Evolutionary conservation across 2,797 vertebrate genomes (phyloP), one percentile per base, ranked within the genome.

Genomic region (Syngnathus rostellatus): DNA sequence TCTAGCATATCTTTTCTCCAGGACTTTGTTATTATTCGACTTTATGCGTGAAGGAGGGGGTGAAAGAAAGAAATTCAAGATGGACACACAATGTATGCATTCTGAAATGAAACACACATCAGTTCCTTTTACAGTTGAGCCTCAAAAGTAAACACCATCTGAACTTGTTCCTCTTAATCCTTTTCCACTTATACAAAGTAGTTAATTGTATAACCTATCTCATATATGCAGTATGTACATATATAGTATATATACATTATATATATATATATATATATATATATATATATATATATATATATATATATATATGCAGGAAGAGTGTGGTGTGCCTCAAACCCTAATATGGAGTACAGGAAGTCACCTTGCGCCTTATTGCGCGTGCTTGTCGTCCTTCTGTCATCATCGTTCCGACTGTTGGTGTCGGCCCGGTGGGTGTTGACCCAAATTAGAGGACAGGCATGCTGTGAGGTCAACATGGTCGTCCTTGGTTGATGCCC

Each of bases 331-430:
- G 48, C 48, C 14, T 14, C 12, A 53, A 60, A 23, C 57, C 59
- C 8, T 9, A 40, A 62, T n/a, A 8, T n/a, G 19, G 48, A n/a
- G 54, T 37, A 14, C 2, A 6, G 16, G 62, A 50, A 41, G 48
- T 40, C 10, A 10, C 16, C 50, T 17, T 19, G 37, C 17, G 19
- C 19, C 31, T 41, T 38, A 6, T 23, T 65, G n/a, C 43, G 11
- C 39, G 17, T 10, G 21, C 37, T 23, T 72, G 69, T 57, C 14
- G 55, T 38, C 25, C 31, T 58, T 58, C 77, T 65, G 71, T 63
- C 83, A 79, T 79, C 83, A 75, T 75, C 43, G 12, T 74, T 17
- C 62, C 45, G 76, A 78, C 66, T 68, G 81, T 82, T 77, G 74
- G 66, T 72, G 70, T 54, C 12, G 63, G 73, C 70, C 70, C 58